phyloP scores from a whole-genome alignment of 2,888 invertebrate species.

The Epinotia demarniana region DNA sequence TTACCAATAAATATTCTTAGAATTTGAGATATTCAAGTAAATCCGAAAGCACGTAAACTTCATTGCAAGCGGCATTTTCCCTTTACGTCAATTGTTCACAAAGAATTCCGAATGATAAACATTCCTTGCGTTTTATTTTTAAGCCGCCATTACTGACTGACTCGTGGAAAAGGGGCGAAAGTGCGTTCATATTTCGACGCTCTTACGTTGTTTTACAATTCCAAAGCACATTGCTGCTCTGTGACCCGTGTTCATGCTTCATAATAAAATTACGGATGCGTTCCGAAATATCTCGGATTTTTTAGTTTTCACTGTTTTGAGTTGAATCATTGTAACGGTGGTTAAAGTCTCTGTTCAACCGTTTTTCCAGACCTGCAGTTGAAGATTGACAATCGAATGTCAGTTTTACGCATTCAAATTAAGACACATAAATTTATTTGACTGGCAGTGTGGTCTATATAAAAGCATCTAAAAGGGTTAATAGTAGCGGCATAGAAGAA shows the following conservation, averaged over 20 bases:
- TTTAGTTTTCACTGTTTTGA: constrained; percentile 15
- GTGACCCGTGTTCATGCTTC: constrained; percentile 61
- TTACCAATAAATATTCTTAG: background rate
- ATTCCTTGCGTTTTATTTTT: constrained; percentile 68
- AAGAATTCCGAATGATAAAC: constrained; percentile 66
- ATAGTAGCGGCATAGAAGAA: no score
- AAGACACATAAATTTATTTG: no score
- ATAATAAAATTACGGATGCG: constrained; percentile 59
- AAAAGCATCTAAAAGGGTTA: no score
- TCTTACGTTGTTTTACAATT: background rate
- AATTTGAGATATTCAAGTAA: constrained; percentile 6
- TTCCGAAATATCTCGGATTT: constrained; percentile 53
- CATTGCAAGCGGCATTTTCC: constrained; percentile 2
- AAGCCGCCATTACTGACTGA: constrained; percentile 52
- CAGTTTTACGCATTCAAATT: no score
- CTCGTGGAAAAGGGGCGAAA: constrained; percentile 4
- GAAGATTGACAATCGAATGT: no score
- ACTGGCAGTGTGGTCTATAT: no score
- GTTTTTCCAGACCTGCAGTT: background rate
- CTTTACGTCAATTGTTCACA: constrained; percentile 31
- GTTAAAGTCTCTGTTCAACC: background rate
- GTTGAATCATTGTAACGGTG: background rate
- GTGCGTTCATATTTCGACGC: background rate
- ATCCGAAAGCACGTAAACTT: constrained; percentile 7
- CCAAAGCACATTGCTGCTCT: constrained; percentile 56